Evolutionary conservation across 2,113 vertebrate species (phyloP), one percentile per base, ranked within the genome.

Genomic region (Pampusana beccarii): DNA sequence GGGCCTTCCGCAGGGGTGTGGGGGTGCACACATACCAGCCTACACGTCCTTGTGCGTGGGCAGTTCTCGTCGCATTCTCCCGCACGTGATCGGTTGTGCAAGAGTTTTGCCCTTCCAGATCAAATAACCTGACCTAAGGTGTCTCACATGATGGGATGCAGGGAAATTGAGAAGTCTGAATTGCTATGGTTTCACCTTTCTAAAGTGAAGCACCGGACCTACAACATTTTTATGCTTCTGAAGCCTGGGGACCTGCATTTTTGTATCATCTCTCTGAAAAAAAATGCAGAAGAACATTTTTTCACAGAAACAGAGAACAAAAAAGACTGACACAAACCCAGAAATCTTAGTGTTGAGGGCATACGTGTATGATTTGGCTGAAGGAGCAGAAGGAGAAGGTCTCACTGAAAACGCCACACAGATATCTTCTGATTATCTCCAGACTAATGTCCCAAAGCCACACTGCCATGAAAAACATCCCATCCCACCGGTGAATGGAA

Each of bases 131-230:
- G 70, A 92, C 86, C 90, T 60, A 61, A 79, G 48, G 70, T 95
- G 70, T 95, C 94, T 97, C 96, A 96, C 93, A 81, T 96, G 95
- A 95, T 95, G 94, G 33, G 80, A 42, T 5, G 5, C 31, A 53
- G 57, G 73, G 80, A 95, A 97, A 84, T 9, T 29, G 93, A 97
- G 94, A 95, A 60, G 84, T 70, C 86, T 57, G 61, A 89, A 67
- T 75, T 81, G 78, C 73, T 81, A 10, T n/a, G 73, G 95, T 97
- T 95, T 97, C 94, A 91, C 13, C 84, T 95, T 96, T 95, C 95
- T 72, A 9, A 91, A 89, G 83, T 14, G 57, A 79, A 97, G 31
- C 80, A 85, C 58, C 65, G 83, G 81, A 94, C 83, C 57, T 69
- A 86, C 3, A 6, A 84, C 77, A 82, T 95, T 94, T 87, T 86